Base-by-base conservation (phyloP, 1,140 invertebrate species). In the Nomia melanderi region DNA sequence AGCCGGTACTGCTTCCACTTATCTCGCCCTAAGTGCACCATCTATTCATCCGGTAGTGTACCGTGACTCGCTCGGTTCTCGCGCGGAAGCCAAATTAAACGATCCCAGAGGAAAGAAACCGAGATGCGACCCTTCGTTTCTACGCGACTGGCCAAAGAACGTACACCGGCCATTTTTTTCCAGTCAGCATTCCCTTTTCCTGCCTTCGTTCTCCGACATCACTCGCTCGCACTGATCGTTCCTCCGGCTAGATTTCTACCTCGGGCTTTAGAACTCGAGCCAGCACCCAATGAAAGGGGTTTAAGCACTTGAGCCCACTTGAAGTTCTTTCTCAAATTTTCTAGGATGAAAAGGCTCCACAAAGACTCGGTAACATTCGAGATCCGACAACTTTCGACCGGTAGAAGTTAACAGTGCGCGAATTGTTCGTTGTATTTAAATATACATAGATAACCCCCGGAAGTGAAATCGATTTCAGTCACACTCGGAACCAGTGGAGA, bases 21-120 rank as follows among this genome's bases (percentile, higher is more conserved):
- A 88, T 88, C 81, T 86, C 78, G 41, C 80, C 76, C 76, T 79
- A 83, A 88, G 85, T 87, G 85, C 82, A 81, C 82, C 84, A 87
- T 87, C 82, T 82, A 87, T 87, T 87, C 78, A 77, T 87, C 59
- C 73, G 66, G 54, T 53, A 62, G 63, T 79, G 33, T 79, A 85
- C 81, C 72, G 81, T 77, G 82, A 81, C 81, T 83, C 71, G 63
- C 79, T 82, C 80, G 77, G 79, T 86, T 86, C 64, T 83, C 83
- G 53, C 47, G 70, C 44, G 2, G 60, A 56, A 31, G 82, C 57
- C 71, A 84, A 84, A 84, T 84, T 84, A 84, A 84, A 84, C 78
- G 65, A 78, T 29, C 39, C 44, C 39, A 53, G 57, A 65, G 67
- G 54, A 84, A 78, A 81, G 83, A 78, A 84, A 60, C 60, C 64